Evolutionary conservation across 2,797 vertebrate genomes (phyloP), one percentile per base, ranked within the genome.

Genomic region (Molossus alvarezi): DNA sequence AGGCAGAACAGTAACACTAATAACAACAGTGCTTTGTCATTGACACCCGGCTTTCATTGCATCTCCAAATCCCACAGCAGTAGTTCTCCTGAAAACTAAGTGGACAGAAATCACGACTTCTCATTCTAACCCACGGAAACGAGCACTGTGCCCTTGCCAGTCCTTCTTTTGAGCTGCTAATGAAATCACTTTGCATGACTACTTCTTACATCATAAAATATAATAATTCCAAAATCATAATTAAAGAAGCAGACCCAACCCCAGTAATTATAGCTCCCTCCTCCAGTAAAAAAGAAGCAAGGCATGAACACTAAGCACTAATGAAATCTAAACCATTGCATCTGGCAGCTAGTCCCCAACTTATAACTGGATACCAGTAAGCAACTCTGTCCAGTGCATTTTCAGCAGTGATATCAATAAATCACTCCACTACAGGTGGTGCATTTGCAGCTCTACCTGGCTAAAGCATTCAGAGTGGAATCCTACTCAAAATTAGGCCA

Each of bases 171-270:
- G 41, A 88, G 73, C 48, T 67, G 73, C 51, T 88, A 86, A 80
- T 92, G 53, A 88, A 92, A 94, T 81, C 87, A 41, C n/a, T 33
- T 92, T 84, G 8, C 37, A n/a, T 73, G 65, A 80, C 45, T 96
- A 18, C 69, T 79, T 64, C 48, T 92, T 75, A 69, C 55, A 75
- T 94, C n/a, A 51, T 79, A 60, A 90, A 55, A 73, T 80, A 20
- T 73, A 92, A 73, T 72, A 83, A 95, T 53, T 88, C 2, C 91
- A 76, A 88, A 73, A 69, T 84, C 33, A 86, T 51, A 77, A 65
- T 62, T 60, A 67, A 67, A 88, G 48, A 53, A 77, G 25, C 18
- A 88, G 77, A 79, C 21, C 57, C 75, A 64, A 80, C n/a, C 48
- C 17, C 7, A 48, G 48, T 86, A 55, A 77, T 94, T 72, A 77